Percentiles rank a stretch among this genome's conserved stretches.
phyloP scores from a whole-genome alignment of 2,888 invertebrate genomes.

The Dryomyza anilis region DNA sequence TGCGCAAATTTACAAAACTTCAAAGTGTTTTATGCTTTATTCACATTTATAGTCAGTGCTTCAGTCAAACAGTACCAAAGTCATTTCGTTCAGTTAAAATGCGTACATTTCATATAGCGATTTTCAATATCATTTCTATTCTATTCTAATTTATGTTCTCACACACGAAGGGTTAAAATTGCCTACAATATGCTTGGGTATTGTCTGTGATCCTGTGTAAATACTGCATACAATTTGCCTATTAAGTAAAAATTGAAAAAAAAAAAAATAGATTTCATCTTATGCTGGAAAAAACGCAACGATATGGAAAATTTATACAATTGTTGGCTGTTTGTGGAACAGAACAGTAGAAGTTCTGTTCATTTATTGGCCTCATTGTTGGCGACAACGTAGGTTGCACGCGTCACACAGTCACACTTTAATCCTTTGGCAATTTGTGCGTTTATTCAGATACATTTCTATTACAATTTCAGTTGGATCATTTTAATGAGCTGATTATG shows the following conservation, averaged over 20 bases:
- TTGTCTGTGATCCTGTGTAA: not conserved
- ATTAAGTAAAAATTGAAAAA: too few species aligned
- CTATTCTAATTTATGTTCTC: constrained; percentile 7
- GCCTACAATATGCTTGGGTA: not conserved
- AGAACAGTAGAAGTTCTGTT: not conserved
- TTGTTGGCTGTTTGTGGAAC: constrained; percentile 38
- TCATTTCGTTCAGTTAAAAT: too few species aligned
- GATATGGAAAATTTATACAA: constrained; percentile 59
- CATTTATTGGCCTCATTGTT: not conserved
- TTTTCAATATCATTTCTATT: constrained; percentile 18
- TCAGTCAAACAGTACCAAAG: not conserved
- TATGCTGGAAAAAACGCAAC: constrained; percentile 53
- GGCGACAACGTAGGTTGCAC: not conserved
- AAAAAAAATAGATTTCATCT: too few species aligned
- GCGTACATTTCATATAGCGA: too few species aligned
- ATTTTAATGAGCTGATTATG: too few species aligned
- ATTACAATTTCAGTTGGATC: too few species aligned
- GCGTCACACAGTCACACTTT: too few species aligned
- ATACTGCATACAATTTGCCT: too few species aligned
- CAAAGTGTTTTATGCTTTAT: not conserved
- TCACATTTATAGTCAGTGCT: not conserved
- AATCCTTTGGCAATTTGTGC: too few species aligned
- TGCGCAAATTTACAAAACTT: constrained; percentile 17
- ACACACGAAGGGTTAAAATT: constrained; percentile 19
- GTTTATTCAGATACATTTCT: too few species aligned